Percentiles rank a stretch among this genome's conserved stretches.
Conservation (phyloP, 2,113 vertebrate species). For the Damaliscus lunatus region DNA sequence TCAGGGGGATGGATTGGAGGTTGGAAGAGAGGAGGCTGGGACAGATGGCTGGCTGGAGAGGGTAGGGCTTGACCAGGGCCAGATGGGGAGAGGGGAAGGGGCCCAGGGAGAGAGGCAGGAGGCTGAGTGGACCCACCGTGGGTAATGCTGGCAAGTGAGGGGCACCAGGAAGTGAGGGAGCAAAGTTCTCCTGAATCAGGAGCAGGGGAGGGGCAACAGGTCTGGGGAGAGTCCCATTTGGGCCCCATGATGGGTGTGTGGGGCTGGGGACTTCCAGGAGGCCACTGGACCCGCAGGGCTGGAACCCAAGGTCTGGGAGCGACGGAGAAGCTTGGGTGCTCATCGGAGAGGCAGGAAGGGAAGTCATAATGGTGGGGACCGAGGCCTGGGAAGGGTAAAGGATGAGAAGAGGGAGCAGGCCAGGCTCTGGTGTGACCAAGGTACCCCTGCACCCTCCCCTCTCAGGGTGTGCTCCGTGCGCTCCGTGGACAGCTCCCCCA, state of each 20-base stretch:
- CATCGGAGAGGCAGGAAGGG: not conserved
- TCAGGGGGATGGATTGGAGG: rapidly evolving
- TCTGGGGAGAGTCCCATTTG: not conserved
- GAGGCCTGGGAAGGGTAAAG: not conserved
- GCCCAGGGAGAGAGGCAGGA: not conserved
- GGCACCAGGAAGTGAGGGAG: not conserved
- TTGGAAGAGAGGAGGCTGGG: not conserved
- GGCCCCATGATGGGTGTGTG: not conserved
- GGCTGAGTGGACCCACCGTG: rapidly evolving
- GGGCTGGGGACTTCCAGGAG: not conserved
- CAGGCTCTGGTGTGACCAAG: not conserved
- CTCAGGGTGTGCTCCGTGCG: constrained; percentile 90
- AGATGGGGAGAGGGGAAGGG: rapidly evolving
- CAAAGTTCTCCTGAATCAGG: not conserved
- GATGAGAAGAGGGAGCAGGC: not conserved
- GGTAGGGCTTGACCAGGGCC: not conserved
- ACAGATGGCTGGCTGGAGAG: not conserved
- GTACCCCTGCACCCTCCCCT: rapidly evolving
- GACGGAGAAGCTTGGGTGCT: not conserved
- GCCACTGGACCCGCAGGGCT: not conserved
- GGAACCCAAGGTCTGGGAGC: not conserved
- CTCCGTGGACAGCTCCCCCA: constrained; percentile 87
- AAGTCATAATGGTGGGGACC: not conserved
- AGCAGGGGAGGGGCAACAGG: not conserved
- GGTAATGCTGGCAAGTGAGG: not conserved